Conservation (phyloP, 2,797 vertebrate species). For the Prionace glauca region DNA sequence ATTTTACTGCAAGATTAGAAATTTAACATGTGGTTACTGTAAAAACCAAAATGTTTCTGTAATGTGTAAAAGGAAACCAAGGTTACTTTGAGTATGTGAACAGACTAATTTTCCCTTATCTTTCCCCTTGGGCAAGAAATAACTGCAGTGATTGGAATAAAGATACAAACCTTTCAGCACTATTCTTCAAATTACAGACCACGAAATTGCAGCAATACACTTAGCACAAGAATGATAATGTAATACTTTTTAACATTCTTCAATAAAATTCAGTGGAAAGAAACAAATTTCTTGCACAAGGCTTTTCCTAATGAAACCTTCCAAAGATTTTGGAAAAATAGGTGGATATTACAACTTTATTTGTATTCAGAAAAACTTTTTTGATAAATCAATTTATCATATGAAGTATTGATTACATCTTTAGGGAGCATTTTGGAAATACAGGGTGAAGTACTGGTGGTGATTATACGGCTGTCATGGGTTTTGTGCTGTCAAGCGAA, state of each 20-base stretch:
- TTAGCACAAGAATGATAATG: not conserved
- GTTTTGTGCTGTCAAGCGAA: too few relatives aligned
- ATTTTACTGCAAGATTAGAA: not conserved
- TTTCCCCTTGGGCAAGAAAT: not conserved
- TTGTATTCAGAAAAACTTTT: not conserved
- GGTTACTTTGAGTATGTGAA: not conserved
- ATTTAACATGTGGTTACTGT: slow-evolving; percentile 2
- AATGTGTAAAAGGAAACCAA: slow-evolving; percentile 2
- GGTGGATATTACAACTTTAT: not conserved
- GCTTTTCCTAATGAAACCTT: not conserved
- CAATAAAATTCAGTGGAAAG: not conserved
- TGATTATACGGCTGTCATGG: not conserved
- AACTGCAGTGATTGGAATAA: not conserved
- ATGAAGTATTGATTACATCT: not conserved
- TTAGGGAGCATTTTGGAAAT: not conserved
- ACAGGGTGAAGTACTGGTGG: not conserved
- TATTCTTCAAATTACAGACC: not conserved
- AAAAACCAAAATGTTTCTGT: slow-evolving; percentile 6
- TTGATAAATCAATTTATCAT: too few relatives aligned
- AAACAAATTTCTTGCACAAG: not conserved
- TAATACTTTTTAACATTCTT: not conserved
- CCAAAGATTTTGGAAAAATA: not conserved
- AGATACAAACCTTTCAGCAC: not conserved
- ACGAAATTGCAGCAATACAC: not conserved
- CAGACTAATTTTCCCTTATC: not conserved